Evolutionary conservation across 2,113 vertebrate genomes (phyloP).

Genomic region (Crotalus viridis): DNA sequence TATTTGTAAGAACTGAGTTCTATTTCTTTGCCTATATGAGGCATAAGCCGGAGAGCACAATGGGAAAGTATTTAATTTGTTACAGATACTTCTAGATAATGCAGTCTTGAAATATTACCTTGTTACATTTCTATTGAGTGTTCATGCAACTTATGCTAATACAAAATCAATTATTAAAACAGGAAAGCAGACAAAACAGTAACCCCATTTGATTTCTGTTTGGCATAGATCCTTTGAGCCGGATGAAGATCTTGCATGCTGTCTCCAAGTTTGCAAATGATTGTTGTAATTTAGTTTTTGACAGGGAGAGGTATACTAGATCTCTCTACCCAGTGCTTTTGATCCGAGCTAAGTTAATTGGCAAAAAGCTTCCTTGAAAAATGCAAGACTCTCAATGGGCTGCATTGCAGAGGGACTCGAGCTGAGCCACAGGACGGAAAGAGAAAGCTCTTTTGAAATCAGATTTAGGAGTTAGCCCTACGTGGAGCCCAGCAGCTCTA

Average conservation of each 20-base stretch:
- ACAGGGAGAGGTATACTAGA: background rate
- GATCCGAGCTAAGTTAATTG: background rate
- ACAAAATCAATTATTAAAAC: constrained; percentile 7
- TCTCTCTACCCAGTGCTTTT: background rate
- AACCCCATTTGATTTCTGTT: background rate
- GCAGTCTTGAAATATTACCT: constrained; percentile 2
- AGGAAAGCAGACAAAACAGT: background rate
- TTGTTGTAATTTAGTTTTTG: background rate
- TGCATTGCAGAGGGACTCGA: background rate
- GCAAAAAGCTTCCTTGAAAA: background rate
- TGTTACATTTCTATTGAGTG: background rate
- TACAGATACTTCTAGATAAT: background rate
- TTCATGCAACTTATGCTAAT: background rate
- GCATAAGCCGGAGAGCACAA: background rate
- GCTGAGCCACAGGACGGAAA: background rate
- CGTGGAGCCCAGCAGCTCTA: background rate
- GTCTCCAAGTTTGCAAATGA: constrained; percentile 1
- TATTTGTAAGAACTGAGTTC: background rate
- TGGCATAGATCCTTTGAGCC: background rate
- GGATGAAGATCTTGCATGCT: background rate
- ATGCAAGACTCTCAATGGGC: background rate
- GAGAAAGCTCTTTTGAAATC: background rate
- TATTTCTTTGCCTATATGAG: background rate
- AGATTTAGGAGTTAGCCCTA: background rate
- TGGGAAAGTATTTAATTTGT: constrained; percentile 4